These are phyloP conservation scores for Scaptomyza caliginosa DNA, from an alignment of 2,888 invertebrate genomes.

Conservation along the genomic window DNA sequence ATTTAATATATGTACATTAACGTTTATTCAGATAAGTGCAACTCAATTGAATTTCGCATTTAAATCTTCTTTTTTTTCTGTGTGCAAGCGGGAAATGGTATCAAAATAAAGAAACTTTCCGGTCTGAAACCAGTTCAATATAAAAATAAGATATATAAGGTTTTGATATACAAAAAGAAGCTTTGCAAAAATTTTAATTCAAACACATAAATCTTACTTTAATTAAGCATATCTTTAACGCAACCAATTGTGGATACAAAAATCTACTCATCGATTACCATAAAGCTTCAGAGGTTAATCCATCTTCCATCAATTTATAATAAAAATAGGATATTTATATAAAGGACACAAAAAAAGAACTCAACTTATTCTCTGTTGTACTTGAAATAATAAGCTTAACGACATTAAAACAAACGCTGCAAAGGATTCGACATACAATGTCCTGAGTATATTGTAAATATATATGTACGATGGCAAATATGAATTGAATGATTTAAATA, in stretches of 20 bases:
- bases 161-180: too few species aligned
- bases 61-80: conserved; percentile 3
- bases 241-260: too few species aligned
- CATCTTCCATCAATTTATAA: background rate
- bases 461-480: conserved; percentile 30
- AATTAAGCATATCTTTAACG: too few species aligned
- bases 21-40: conserved; percentile 46
- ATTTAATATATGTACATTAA: conserved; percentile 23
- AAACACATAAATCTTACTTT: too few species aligned
- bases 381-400: conserved; percentile 38
- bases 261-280: too few species aligned
- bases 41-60: conserved; percentile 50
- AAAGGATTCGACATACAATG: background rate
- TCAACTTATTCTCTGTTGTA: background rate
- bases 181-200: too few species aligned
- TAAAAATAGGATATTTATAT: background rate
- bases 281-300: background rate
- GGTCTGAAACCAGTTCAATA: too few species aligned
- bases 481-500: conserved; percentile 55
- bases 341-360: too few species aligned
- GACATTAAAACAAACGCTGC: conserved; percentile 12
- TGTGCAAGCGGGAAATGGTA: background rate
- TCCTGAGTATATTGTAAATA: conserved; percentile 5
- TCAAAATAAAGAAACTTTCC: background rate
- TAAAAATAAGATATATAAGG: too few species aligned